These are phyloP conservation scores for Poeciliopsis occidentalis DNA, from an alignment of 2,113 vertebrate genomes.

Conservation along the genomic window DNA sequence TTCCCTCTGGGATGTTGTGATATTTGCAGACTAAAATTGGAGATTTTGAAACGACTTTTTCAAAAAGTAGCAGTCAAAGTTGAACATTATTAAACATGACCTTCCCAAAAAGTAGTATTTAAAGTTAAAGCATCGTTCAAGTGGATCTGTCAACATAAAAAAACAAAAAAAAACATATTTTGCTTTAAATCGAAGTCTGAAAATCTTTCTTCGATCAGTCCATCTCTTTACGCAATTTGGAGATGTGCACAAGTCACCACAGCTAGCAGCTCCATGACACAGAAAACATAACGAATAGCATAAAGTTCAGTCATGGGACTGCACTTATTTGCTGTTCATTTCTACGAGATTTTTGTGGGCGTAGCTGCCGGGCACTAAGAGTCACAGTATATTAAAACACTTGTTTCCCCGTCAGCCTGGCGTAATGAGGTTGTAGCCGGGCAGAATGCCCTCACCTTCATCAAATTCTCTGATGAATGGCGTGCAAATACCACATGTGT, in stretches of 20 bases:
- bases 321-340: not conserved
- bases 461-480: not conserved
- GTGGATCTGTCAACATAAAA: too few relatives aligned
- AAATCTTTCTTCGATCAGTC: too few relatives aligned
- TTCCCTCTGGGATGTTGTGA: too few relatives aligned
- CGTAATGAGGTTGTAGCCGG: not conserved
- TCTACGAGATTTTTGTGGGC: not conserved
- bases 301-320: not conserved
- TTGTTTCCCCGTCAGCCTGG: not conserved
- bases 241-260: not conserved
- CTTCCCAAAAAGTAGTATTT: too few relatives aligned
- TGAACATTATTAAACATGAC: too few relatives aligned
- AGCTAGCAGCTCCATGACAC: not conserved
- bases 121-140: too few relatives aligned
- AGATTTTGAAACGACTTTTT: too few relatives aligned
- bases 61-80: too few relatives aligned
- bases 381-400: not conserved
- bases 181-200: too few relatives aligned
- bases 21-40: too few relatives aligned
- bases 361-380: not conserved
- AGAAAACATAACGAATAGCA: not conserved
- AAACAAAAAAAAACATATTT: too few relatives aligned
- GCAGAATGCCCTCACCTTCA: not conserved
- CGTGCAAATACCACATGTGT: not conserved
- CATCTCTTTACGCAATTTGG: not conserved